Evolutionary conservation across 1,140 invertebrate genomes (phyloP).

Genomic region (Philaenus spumarius): DNA sequence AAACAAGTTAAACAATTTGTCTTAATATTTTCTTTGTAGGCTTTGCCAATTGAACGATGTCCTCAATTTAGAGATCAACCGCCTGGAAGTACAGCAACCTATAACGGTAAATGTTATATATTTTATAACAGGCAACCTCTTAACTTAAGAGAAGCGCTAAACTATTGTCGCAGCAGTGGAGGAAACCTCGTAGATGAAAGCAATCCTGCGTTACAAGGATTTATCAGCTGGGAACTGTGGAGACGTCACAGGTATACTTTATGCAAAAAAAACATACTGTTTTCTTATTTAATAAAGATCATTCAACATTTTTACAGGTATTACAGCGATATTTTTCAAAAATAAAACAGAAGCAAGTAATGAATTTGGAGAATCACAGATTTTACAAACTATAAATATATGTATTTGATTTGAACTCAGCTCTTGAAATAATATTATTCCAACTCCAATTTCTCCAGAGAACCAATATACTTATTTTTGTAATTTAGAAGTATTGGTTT

Average conservation of each 20-base stretch:
- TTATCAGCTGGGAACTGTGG: slow-evolving; percentile 92
- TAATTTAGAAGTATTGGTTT: too few species aligned
- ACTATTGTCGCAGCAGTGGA: slow-evolving; percentile 70
- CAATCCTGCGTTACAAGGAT: slow-evolving; percentile 89
- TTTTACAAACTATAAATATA: too few species aligned
- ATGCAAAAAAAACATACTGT: too few species aligned
- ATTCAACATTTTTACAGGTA: too few species aligned
- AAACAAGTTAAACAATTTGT: too few species aligned
- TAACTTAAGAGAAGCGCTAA: slow-evolving; percentile 70
- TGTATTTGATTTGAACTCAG: too few species aligned
- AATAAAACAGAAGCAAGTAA: too few species aligned
- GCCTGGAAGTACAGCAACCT: slow-evolving; percentile 84
- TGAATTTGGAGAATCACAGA: too few species aligned
- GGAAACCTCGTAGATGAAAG: slow-evolving; percentile 87
- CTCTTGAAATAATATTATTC: too few species aligned
- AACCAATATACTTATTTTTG: too few species aligned
- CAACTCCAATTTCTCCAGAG: neutral
- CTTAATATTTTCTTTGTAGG: slow-evolving; percentile 42
- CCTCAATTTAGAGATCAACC: slow-evolving; percentile 89
- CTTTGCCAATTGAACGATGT: slow-evolving; percentile 86
- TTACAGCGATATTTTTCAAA: too few species aligned
- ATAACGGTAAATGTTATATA: slow-evolving; percentile 94
- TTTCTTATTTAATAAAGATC: too few species aligned
- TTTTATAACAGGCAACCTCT: slow-evolving; percentile 86
- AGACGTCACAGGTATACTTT: slow-evolving; percentile 62